Base-by-base conservation (phyloP, 2,797 vertebrate genomes). In the Gymnodraco acuticeps region DNA sequence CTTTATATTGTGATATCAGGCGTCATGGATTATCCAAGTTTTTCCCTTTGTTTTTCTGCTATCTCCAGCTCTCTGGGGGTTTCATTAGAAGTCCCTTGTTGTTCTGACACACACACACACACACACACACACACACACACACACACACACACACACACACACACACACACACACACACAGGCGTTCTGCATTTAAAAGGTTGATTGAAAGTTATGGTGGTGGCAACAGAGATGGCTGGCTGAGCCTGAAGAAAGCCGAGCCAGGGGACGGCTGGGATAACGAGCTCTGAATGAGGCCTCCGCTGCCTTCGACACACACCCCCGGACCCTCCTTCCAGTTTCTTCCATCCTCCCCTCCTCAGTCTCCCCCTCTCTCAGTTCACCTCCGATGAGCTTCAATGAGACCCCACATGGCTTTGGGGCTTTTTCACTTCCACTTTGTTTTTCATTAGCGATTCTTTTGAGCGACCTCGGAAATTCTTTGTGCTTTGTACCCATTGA, bases 201-300 rank as follows among this genome's bases (percentile, higher is more conserved):
- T 94, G 94, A 96, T 95, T 95, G 94, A 96, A 95, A 94, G 93
- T 95, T 94, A 91, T 95, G 94, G 92, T 92, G 94, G 93, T 95
- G 95, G 94, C 95, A 95, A 93, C 90, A 93, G 93, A 84, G 89
- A 94, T 93, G 95, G 94, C 95, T 96, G 95, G 95, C 94, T 94
- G 94, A 87, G 82, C 88, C 90, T 85, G 79, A 93, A 92, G 94
- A 95, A 95, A 96, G 94, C 77, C 68, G 82, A 93, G 92, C 90
- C 87, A 90, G 74, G 78, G 85, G 77, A 92, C 88, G 88, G 88
- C 95, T 92, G 93, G 95, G 92, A 93, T 87, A 77, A 93, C 92
- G 66, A 92, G 85, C 91, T 84, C 92, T 95, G 94, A 96, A 96
- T 95, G 94, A 95, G 90, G 88, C 88, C 92, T 91, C 90, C 73